Evolutionary conservation across 1,140 invertebrate species (phyloP).

Genomic region (Hyphantria cunea): DNA sequence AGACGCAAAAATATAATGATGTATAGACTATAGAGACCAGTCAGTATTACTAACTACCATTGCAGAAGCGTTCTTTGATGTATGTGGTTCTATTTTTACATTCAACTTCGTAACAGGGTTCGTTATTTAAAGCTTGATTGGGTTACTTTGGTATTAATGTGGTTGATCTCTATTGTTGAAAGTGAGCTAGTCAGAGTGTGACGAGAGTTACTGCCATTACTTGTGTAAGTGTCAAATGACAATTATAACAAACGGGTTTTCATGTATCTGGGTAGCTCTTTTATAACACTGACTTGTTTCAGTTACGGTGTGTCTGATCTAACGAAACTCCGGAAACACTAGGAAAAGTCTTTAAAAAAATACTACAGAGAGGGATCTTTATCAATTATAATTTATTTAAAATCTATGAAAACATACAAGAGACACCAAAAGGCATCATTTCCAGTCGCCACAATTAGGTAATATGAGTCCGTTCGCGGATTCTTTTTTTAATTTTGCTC

Average conservation of each 20-base stretch:
- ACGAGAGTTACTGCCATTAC: constrained; percentile 37
- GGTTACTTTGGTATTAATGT: constrained; percentile 20
- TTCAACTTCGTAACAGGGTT: constrained; percentile 4
- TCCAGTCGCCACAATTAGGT: too few relatives aligned
- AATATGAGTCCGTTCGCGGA: too few relatives aligned
- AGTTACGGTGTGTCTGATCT: neutral
- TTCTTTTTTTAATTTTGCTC: too few relatives aligned
- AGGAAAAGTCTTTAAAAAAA: too few relatives aligned
- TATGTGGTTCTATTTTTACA: constrained; percentile 16
- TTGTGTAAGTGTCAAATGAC: constrained; percentile 34
- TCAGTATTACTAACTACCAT: constrained; percentile 5
- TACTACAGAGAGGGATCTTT: too few relatives aligned
- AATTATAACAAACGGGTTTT: constrained; percentile 39
- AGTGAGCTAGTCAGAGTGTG: constrained; percentile 16
- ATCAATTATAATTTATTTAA: too few relatives aligned
- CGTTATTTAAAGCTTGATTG: constrained; percentile 6
- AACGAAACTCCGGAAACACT: too few relatives aligned
- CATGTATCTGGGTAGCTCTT: neutral
- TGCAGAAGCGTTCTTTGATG: constrained; percentile 22
- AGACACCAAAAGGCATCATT: too few relatives aligned
- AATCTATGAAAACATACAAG: too few relatives aligned
- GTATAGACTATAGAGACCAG: constrained; percentile 14
- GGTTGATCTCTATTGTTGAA: constrained; percentile 37
- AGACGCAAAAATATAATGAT: constrained; percentile 11
- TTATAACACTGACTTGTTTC: constrained; percentile 8